A percentile compares a stretch with the other conserved stretches of the same genome.
phyloP scores from a whole-genome alignment of 2,888 invertebrate genomes.

The Neoascia interrupta region DNA sequence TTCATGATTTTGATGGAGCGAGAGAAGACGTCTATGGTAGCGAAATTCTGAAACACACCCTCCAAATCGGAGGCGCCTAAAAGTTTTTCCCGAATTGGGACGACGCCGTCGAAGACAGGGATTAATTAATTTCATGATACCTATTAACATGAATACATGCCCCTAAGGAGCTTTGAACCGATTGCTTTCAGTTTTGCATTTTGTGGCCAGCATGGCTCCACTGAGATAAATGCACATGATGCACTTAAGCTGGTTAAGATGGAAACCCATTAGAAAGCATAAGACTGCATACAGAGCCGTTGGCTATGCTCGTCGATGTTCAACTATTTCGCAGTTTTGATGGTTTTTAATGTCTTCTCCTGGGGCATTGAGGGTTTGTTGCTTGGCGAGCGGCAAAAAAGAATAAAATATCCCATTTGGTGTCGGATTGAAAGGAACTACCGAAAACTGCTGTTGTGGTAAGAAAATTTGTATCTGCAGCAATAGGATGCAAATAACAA shows the following conservation, averaged over 20 bases:
- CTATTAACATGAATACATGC: constrained; percentile 63
- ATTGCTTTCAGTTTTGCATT: constrained; percentile 25
- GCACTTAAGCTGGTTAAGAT: constrained; percentile 44
- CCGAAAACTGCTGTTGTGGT: constrained; percentile 61
- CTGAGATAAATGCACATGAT: constrained; percentile 43
- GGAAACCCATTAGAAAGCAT: neutral
- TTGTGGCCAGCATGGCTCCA: constrained; percentile 47
- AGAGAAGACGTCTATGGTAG: constrained; percentile 1
- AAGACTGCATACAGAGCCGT: constrained; percentile 5
- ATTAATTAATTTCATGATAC: constrained; percentile 68
- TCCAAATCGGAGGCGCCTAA: constrained; percentile 60
- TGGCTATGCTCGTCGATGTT: constrained; percentile 45
- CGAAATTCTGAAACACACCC: neutral
- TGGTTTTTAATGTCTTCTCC: constrained; percentile 60
- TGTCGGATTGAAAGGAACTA: constrained; percentile 17
- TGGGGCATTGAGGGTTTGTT: constrained; percentile 25
- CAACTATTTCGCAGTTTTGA: constrained; percentile 60
- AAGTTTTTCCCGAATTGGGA: constrained; percentile 29
- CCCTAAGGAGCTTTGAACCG: constrained; percentile 42
- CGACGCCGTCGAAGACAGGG: constrained; percentile 55
- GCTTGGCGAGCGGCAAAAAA: too few relatives aligned
- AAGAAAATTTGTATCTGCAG: constrained; percentile 53
- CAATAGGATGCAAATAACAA: constrained; percentile 44
- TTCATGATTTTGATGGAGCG: constrained; percentile 50
- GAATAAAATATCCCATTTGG: too few relatives aligned